These are phyloP conservation scores for Acanthurus lineatus DNA, from an alignment of 2,797 vertebrate species.

Conservation along the genomic window DNA sequence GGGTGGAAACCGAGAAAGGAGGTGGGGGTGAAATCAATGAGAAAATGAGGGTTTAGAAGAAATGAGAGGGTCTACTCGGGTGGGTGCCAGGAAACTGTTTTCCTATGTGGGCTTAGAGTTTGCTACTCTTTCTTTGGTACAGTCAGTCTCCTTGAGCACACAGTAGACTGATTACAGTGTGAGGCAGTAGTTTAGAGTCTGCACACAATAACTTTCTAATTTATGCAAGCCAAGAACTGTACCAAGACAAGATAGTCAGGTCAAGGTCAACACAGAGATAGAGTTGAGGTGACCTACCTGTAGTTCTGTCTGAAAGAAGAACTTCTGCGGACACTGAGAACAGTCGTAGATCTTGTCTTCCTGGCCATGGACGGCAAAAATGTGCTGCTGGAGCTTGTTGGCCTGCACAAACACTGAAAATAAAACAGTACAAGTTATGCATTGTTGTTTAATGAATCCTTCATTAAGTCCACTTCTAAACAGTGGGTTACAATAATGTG, in stretches of 20 bases:
- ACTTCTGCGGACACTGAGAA: conserved; percentile 99
- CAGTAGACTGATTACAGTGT: background rate
- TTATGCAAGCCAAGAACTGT: background rate
- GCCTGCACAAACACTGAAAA: conserved; percentile 94
- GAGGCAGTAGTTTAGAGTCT: background rate
- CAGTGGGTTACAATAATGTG: no score
- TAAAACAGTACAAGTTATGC: conserved; percentile 4
- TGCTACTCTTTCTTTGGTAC: background rate
- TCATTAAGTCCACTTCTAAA: no score
- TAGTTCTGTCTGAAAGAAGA: conserved; percentile 99
- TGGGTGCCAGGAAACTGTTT: no score
- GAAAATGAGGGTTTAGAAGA: background rate
- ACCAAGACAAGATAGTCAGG: background rate
- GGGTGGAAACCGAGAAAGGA: conserved; percentile 8
- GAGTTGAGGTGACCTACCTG: conserved; percentile 87
- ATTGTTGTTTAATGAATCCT: background rate
- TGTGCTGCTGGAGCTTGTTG: conserved; percentile 99
- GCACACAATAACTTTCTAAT: background rate
- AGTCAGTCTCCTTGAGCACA: background rate
- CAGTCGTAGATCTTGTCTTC: conserved; percentile 99
- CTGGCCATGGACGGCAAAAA: conserved; percentile 97
- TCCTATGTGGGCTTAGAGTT: background rate
- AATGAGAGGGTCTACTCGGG: background rate
- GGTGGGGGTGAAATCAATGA: background rate
- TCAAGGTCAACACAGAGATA: background rate